Conservation (phyloP, 1,140 invertebrate species). For the Drosophila ficusphila region DNA sequence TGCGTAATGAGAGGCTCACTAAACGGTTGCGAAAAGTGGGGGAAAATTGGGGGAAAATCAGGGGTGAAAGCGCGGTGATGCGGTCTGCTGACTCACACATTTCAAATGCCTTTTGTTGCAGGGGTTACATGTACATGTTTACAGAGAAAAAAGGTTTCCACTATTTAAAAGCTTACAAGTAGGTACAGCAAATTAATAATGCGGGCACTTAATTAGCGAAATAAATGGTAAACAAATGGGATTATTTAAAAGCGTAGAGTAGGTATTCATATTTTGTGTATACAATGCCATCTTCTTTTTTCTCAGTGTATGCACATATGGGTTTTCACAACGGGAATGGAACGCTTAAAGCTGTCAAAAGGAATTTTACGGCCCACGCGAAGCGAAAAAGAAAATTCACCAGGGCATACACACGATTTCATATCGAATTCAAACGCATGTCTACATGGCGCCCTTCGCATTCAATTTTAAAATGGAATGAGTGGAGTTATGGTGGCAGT, state of each 20-base stretch:
- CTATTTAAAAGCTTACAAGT: no score
- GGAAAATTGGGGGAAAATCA: background rate
- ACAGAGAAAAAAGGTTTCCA: background rate
- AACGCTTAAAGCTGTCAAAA: constrained; percentile 64
- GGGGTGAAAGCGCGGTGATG: background rate
- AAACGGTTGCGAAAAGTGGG: constrained; percentile 12
- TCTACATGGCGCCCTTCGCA: constrained; percentile 43
- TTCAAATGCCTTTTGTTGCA: constrained; percentile 43
- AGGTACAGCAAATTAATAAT: no score
- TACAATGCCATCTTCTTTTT: no score
- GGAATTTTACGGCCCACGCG: constrained; percentile 63
- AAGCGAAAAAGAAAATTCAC: constrained; percentile 32
- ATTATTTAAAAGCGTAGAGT: no score
- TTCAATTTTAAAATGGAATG: constrained; percentile 54
- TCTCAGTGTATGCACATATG: background rate
- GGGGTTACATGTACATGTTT: background rate
- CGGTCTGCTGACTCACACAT: constrained; percentile 43
- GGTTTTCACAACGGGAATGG: constrained; percentile 41
- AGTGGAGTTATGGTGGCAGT: constrained; percentile 41
- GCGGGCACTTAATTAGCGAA: no score
- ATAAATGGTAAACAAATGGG: background rate
- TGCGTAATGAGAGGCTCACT: constrained; percentile 52
- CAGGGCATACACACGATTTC: constrained; percentile 31
- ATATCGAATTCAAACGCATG: constrained; percentile 16
- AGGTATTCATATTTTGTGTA: no score